Percentiles rank a stretch among this genome's conserved stretches.
phyloP scores from a whole-genome alignment of 2,888 invertebrate genomes.

The Chymomyza fuscimana region DNA sequence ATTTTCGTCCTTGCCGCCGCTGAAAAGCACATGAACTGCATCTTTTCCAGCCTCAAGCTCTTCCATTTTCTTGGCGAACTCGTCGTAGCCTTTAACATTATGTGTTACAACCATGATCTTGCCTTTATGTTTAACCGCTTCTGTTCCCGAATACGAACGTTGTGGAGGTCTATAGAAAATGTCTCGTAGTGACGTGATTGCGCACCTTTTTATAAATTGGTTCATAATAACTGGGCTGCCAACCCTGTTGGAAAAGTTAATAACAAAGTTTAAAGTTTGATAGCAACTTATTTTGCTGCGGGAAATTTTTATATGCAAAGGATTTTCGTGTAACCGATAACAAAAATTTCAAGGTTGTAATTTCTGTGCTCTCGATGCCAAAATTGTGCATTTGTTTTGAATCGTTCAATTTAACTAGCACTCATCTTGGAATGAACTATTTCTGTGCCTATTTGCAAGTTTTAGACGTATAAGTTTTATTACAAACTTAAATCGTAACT shows the following conservation, averaged over 20 bases:
- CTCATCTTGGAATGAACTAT: too few relatives aligned
- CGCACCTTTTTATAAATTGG: constrained; percentile 43
- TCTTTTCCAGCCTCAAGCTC: constrained; percentile 74
- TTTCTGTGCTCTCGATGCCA: not conserved
- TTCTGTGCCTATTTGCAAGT: too few relatives aligned
- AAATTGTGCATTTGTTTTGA: not conserved
- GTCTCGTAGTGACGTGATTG: constrained; percentile 53
- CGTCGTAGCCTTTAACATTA: constrained; percentile 79
- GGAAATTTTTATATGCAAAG: not conserved
- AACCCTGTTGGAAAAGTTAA: not conserved
- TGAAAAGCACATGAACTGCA: constrained; percentile 78
- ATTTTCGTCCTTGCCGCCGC: constrained; percentile 79
- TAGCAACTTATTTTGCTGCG: not conserved
- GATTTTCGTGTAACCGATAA: not conserved
- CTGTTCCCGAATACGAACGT: constrained; percentile 55
- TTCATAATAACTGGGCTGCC: constrained; percentile 1
- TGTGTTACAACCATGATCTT: constrained; percentile 78
- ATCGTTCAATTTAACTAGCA: not conserved
- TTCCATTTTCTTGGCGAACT: constrained; percentile 78
- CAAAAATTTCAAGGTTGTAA: not conserved
- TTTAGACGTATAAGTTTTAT: too few relatives aligned
- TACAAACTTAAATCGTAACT: too few relatives aligned
- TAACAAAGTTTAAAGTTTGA: not conserved
- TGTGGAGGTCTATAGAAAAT: constrained; percentile 39
- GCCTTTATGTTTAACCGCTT: constrained; percentile 33